Percentiles rank a stretch among this genome's conserved stretches.
phyloP scores from a whole-genome alignment of 2,113 vertebrate species.

The Lepisosteus osseus region DNA sequence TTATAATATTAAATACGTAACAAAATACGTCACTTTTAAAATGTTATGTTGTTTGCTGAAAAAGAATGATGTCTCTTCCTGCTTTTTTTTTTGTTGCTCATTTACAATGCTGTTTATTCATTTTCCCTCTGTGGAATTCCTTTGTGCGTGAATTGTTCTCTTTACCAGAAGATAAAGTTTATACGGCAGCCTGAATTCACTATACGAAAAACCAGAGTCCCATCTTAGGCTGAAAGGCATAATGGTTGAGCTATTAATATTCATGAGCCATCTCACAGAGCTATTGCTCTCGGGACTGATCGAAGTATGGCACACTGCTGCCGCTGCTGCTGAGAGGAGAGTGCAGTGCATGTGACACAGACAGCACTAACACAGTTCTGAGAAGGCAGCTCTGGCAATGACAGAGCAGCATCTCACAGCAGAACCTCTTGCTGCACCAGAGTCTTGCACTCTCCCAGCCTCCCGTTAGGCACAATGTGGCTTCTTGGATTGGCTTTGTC shows the following conservation, averaged over 20 bases:
- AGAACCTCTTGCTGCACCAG: conserved; percentile 23
- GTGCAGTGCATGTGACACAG: conserved; percentile 28
- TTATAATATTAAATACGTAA: no score
- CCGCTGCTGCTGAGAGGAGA: conserved; percentile 12
- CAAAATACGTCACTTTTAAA: no score
- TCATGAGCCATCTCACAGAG: conserved; percentile 59
- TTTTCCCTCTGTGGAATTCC: no score
- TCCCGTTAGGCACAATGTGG: conserved; percentile 24
- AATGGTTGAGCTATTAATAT: conserved; percentile 55
- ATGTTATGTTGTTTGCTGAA: no score
- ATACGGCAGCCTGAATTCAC: conserved; percentile 31
- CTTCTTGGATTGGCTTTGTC: conserved; percentile 11
- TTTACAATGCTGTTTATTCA: no score
- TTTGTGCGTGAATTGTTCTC: no score
- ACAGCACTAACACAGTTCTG: background rate
- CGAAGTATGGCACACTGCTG: conserved; percentile 32
- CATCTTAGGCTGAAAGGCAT: conserved; percentile 36
- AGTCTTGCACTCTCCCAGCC: conserved; percentile 15
- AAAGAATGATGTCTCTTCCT: no score
- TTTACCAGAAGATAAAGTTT: conserved; percentile 17
- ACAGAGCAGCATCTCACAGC: conserved; percentile 31
- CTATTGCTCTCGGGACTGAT: conserved; percentile 40
- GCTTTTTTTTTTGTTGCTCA: no score
- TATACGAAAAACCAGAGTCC: conserved; percentile 22
- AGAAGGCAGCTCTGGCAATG: conserved; percentile 29